Evolutionary conservation across 2,797 vertebrate genomes (phyloP).

Genomic region (Caiman crocodilus): DNA sequence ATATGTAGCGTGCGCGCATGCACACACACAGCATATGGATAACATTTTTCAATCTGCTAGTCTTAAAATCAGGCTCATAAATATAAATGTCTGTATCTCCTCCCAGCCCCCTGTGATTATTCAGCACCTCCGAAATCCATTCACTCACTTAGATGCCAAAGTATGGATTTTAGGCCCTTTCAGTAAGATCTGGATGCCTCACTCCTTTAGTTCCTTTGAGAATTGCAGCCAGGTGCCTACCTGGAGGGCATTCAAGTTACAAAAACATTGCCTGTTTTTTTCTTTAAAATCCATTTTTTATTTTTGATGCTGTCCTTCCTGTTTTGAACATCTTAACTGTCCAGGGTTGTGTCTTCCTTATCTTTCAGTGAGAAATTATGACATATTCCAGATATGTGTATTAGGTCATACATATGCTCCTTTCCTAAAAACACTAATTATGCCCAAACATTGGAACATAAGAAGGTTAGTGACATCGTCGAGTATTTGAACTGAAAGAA

Average conservation of each 20-base stretch:
- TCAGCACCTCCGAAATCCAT: background rate
- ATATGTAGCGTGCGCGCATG: too few relatives aligned
- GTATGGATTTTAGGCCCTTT: background rate
- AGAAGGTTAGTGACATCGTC: slow-evolving; percentile 65
- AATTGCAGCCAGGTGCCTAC: background rate
- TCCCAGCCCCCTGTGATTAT: background rate
- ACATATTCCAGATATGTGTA: slow-evolving; percentile 49
- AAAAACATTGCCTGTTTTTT: background rate
- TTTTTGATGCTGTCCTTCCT: slow-evolving; percentile 25
- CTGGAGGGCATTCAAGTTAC: background rate
- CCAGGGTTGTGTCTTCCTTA: slow-evolving; percentile 25
- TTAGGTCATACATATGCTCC: slow-evolving; percentile 46
- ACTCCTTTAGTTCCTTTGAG: background rate
- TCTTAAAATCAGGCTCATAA: background rate
- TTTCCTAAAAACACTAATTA: slow-evolving; percentile 14
- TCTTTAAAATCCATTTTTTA: background rate
- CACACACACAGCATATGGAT: too few relatives aligned
- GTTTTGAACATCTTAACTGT: slow-evolving; percentile 44
- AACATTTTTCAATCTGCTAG: background rate
- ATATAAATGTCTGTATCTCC: background rate
- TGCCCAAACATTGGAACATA: background rate
- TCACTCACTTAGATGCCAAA: background rate
- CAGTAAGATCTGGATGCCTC: background rate
- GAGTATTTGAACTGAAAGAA: slow-evolving; percentile 56
- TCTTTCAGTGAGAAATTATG: slow-evolving; percentile 33